Evolutionary conservation across 2,888 invertebrate species (phyloP).

Genomic region (Mimas tiliae): DNA sequence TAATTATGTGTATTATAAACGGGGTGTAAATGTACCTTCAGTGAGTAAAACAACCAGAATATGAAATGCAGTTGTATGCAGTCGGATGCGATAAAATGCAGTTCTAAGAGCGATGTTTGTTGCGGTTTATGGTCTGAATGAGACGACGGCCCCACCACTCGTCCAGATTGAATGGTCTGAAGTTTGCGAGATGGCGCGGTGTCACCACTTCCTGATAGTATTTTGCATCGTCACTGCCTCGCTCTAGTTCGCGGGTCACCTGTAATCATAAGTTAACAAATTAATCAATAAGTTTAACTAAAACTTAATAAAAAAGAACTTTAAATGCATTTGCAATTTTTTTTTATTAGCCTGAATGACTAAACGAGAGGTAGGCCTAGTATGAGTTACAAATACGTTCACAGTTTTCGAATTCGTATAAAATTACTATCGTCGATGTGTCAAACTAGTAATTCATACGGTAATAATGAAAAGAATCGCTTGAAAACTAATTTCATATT

Average conservation of each 20-base stretch:
- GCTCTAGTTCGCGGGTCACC: slow-evolving; percentile 85
- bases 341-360: no score
- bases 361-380: no score
- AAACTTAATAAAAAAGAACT: no score
- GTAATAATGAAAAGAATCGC: no score
- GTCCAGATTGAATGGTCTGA: slow-evolving; percentile 91
- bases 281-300: background rate
- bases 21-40: slow-evolving; percentile 6
- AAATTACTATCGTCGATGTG: no score
- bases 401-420: no score
- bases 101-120: slow-evolving; percentile 76
- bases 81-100: background rate
- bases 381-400: no score
- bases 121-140: slow-evolving; percentile 87
- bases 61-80: slow-evolving; percentile 5
- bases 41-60: slow-evolving; percentile 4
- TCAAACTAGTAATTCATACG: no score
- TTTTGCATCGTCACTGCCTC: slow-evolving; percentile 81
- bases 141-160: slow-evolving; percentile 90
- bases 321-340: no score
- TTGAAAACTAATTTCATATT: no score
- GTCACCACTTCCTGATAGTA: slow-evolving; percentile 87
- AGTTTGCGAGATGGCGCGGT: slow-evolving; percentile 86
- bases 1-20: background rate
- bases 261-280: slow-evolving; percentile 49